Conservation (phyloP, 2,797 vertebrate genomes). For the Notoglanidium macrostoma region DNA sequence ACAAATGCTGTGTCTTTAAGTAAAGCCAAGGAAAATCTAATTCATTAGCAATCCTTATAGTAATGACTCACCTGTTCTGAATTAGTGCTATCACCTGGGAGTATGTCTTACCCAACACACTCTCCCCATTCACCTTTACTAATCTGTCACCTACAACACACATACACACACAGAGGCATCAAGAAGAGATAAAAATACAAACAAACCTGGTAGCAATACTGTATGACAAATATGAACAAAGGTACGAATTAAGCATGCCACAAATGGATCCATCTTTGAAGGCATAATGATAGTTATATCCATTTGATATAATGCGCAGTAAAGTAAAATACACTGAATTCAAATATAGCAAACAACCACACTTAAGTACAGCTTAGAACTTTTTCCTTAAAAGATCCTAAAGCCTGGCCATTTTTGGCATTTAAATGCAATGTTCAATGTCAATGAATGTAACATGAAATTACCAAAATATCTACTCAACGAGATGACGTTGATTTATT, state of each 20-base stretch:
- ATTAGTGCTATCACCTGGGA: conserved; percentile 97
- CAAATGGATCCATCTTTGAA: neutral
- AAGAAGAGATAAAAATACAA: neutral
- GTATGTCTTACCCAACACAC: conserved; percentile 94
- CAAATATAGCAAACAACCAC: neutral
- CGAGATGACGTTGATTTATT: neutral
- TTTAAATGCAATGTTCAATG: neutral
- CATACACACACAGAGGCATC: conserved; percentile 15
- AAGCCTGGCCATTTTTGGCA: neutral
- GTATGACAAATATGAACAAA: neutral
- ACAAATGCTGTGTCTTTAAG: neutral
- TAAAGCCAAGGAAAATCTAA: neutral
- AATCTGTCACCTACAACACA: conserved; percentile 86
- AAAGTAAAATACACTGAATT: neutral
- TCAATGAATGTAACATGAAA: neutral
- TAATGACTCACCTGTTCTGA: conserved; percentile 89
- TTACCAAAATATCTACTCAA: neutral
- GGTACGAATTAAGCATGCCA: neutral
- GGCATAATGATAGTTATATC: neutral
- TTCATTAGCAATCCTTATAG: neutral
- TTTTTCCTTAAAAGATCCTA: neutral
- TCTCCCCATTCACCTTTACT: conserved; percentile 97
- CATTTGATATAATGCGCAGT: neutral
- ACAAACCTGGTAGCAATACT: neutral
- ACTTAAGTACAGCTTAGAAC: neutral